phyloP scores from a whole-genome alignment of 2,888 invertebrate species.

The Harmothoe impar region DNA sequence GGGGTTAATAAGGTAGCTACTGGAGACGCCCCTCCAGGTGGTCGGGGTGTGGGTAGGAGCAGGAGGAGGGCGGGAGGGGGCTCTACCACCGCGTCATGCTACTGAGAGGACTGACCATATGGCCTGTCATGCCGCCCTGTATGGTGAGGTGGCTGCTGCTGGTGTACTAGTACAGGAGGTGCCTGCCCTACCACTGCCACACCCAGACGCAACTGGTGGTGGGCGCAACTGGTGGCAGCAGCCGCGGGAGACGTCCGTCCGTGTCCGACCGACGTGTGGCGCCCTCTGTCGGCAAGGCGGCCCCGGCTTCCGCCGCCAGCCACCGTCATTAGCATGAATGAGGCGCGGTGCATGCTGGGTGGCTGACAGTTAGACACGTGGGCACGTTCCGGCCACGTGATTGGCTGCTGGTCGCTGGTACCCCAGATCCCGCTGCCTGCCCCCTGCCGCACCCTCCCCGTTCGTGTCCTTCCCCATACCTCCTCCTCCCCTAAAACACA shows the following conservation, averaged over 20 bases:
- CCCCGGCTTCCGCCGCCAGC: not conserved
- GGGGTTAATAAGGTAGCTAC: not conserved
- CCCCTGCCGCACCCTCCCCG: not conserved
- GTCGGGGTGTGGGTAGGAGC: not conserved
- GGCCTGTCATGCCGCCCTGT: not conserved
- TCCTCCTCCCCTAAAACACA: not conserved
- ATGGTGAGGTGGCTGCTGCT: not conserved
- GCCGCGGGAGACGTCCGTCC: not conserved
- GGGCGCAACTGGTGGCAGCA: not conserved
- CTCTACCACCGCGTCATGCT: not conserved
- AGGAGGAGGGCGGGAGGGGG: not conserved
- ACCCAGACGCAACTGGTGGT: conserved; percentile 6
- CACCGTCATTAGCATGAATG: conserved; percentile 30
- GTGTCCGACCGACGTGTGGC: not conserved
- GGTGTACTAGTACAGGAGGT: not conserved
- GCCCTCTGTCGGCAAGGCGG: conserved; percentile 13
- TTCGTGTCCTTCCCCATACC: not conserved
- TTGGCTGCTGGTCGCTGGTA: not conserved
- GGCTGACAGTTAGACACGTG: conserved; percentile 38
- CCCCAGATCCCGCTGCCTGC: not conserved
- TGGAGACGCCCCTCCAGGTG: not conserved
- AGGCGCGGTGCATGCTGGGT: conserved; percentile 17
- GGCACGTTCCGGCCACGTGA: not conserved
- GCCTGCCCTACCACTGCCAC: too few species aligned
- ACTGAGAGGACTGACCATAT: not conserved